Conservation (phyloP, 2,113 vertebrate genomes). For the Toxotes chatareus region DNA sequence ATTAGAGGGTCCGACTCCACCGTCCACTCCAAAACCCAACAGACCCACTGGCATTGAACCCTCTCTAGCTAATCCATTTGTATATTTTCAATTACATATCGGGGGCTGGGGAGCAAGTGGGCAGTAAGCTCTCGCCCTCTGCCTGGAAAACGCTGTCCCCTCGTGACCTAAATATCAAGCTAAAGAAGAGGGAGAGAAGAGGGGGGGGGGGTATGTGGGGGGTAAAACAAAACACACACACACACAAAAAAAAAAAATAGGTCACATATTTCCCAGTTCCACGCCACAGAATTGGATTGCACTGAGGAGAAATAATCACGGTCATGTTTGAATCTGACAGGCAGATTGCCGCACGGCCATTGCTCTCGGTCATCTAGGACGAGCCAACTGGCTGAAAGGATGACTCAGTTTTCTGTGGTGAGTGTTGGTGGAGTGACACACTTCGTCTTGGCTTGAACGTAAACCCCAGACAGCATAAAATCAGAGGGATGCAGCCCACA, state of each 20-base stretch:
- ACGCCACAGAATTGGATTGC: slow-evolving; percentile 64
- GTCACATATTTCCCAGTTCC: slow-evolving; percentile 71
- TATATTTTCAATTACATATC: slow-evolving; percentile 79
- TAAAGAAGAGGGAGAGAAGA: slow-evolving; percentile 46
- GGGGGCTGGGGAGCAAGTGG: slow-evolving; percentile 59
- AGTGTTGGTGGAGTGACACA: slow-evolving; percentile 31
- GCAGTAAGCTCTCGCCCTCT: slow-evolving; percentile 73
- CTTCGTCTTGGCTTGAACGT: slow-evolving; percentile 6
- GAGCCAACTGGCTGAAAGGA: slow-evolving; percentile 51
- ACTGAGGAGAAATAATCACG: slow-evolving; percentile 63
- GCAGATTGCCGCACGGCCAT: slow-evolving; percentile 39
- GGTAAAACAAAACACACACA: slow-evolving; percentile 58
- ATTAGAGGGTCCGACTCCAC: slow-evolving; percentile 68
- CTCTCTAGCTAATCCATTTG: slow-evolving; percentile 82
- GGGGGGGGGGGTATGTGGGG: slow-evolving; percentile 14
- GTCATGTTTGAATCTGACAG: slow-evolving; percentile 56
- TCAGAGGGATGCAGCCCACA: slow-evolving; percentile 12
- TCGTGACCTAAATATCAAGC: slow-evolving; percentile 80
- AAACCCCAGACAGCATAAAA: slow-evolving; percentile 49
- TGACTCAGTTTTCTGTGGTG: slow-evolving; percentile 71
- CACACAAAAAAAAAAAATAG: slow-evolving; percentile 60
- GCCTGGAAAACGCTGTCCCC: slow-evolving; percentile 67
- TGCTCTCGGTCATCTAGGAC: slow-evolving; percentile 34
- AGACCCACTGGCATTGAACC: slow-evolving; percentile 66
- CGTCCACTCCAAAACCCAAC: slow-evolving; percentile 51